Evolutionary conservation across 1,140 invertebrate genomes (phyloP).

Genomic region (Drosophila kepulauana): DNA sequence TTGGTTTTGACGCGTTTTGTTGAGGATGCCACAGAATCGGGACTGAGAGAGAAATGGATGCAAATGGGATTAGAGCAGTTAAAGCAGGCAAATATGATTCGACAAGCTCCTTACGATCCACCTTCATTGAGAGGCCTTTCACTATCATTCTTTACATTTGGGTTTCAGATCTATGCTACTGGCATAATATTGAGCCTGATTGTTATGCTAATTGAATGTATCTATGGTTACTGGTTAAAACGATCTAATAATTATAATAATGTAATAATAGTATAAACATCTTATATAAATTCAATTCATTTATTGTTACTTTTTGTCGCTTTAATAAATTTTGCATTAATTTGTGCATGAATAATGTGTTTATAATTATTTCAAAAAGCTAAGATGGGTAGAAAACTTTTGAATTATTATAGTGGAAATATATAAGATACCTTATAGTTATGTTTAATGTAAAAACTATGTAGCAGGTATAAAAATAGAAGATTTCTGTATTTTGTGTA

Average conservation of each 20-base stretch:
- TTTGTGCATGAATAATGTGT: too few species aligned
- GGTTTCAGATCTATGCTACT: not conserved
- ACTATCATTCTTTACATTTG: too few species aligned
- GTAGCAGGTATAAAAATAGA: too few species aligned
- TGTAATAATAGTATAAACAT: slow-evolving; percentile 10
- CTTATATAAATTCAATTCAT: not conserved
- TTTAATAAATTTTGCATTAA: slow-evolving; percentile 18
- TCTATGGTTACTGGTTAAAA: not conserved
- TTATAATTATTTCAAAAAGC: too few species aligned
- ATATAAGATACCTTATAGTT: too few species aligned
- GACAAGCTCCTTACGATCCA: not conserved
- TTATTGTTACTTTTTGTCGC: not conserved
- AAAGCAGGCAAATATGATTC: not conserved
- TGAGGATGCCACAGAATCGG: not conserved
- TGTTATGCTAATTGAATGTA: not conserved
- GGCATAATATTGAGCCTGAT: not conserved
- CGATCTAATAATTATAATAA: not conserved
- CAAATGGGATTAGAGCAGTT: not conserved
- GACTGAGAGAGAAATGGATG: not conserved
- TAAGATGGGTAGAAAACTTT: too few species aligned
- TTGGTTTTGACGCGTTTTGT: too few species aligned
- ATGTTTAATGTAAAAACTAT: too few species aligned
- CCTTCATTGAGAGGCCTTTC: too few species aligned
- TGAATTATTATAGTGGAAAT: too few species aligned
- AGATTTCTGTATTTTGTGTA: too few species aligned